These are phyloP conservation scores for Sarcophaga carnaria DNA, from an alignment of 2,888 invertebrate genomes.

Conservation along the genomic window DNA sequence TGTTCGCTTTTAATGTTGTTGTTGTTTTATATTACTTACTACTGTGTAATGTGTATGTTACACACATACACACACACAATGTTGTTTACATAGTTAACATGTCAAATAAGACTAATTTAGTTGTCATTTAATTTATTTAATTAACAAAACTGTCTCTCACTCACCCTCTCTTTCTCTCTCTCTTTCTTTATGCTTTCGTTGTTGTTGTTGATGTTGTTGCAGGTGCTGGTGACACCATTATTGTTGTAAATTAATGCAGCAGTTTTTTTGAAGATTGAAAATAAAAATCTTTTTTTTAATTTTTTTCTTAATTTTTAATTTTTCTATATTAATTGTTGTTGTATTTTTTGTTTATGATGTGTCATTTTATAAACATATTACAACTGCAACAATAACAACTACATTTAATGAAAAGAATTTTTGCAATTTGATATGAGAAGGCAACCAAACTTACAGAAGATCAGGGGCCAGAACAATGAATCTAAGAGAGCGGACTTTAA, in stretches of 20 bases:
- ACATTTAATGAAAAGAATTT: background rate
- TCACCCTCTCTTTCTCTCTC: too few relatives aligned
- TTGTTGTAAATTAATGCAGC: constrained; percentile 66
- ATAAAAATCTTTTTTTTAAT: constrained; percentile 34
- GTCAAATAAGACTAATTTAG: constrained; percentile 75
- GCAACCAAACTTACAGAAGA: constrained; percentile 1
- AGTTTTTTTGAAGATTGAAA: constrained; percentile 48
- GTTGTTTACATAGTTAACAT: constrained; percentile 67
- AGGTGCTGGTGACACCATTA: constrained; percentile 68
- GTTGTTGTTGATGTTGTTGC: constrained; percentile 29
- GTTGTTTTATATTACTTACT: constrained; percentile 22
- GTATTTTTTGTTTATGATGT: constrained; percentile 43
- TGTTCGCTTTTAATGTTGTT: constrained; percentile 4
- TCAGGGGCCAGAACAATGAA: background rate
- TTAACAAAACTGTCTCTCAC: constrained; percentile 56
- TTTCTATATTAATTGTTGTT: constrained; percentile 33
- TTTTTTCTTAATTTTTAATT: constrained; percentile 31
- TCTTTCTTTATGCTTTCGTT: background rate
- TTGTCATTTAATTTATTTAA: constrained; percentile 72
- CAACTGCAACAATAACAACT: constrained; percentile 8
- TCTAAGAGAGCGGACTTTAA: background rate
- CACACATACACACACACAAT: constrained; percentile 14
- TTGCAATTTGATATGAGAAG: constrained; percentile 48
- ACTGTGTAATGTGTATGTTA: constrained; percentile 40
- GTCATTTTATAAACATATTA: constrained; percentile 35